Evolutionary conservation across 1,140 invertebrate species (phyloP), one percentile per base, ranked within the genome.

Genomic region (Drosophila paulistorum): DNA sequence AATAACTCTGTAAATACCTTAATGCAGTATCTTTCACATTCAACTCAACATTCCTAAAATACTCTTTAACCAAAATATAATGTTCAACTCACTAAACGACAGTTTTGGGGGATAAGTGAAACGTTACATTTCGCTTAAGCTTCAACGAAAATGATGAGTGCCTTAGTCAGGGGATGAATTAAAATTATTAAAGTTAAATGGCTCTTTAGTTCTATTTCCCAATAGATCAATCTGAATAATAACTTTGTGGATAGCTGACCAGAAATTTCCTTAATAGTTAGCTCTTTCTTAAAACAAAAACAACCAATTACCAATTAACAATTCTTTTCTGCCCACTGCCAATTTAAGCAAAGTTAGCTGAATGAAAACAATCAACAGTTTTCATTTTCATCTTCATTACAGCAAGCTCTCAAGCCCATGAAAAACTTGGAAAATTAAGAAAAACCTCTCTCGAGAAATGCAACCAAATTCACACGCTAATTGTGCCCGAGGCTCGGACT

Each of bases 391-490:
- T 23, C 14, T 45, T 45, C 42, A 45, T 45, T 45, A 45, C 42
- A 17, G 6, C 42, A 14, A 45, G 42, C n/a, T 48, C 7, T 9
- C 7, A 51, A 51, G 10, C 7, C 65, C 13, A 67, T 67, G 48
- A 17, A 51, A 65, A 41, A 58, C 26, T 61, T 35, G 60, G 48
- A 65, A 59, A 65, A 58, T 17, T 59, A n/a, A 61, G 4, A 30
- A 20, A n/a, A 62, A 62, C 17, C 59, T 45, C 35, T 61, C 39
- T 26, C 17, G 20, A 65, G 55, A 75, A 74, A 74, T 65, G 45
- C 76, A 67, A 58, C 48, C 60, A 58, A 76, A 79, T 72, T 79
- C 77, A 61, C 77, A 77, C 70, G 39, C 60, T 66, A 70, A 76
- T 77, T 69, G 54, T 58, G 66, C 64, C 66, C 20, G 57, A 62